Evolutionary conservation across 1,140 invertebrate species (phyloP).

Genomic region (Zophobas morio): DNA sequence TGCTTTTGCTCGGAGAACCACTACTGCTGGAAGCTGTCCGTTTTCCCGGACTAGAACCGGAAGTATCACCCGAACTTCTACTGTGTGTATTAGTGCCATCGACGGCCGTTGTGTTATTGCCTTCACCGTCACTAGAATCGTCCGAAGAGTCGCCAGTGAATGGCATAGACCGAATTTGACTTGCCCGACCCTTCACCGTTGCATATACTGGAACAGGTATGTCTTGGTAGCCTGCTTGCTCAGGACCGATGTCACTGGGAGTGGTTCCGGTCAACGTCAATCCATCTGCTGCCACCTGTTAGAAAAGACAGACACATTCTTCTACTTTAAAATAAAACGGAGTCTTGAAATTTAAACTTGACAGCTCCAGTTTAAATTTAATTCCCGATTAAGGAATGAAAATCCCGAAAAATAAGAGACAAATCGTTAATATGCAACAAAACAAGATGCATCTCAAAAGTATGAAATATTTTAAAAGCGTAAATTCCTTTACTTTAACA

Average conservation of each 20-base stretch:
- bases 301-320: not conserved
- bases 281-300: conserved; percentile 86
- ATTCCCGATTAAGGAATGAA: too few species aligned
- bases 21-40: conserved; percentile 79
- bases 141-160: conserved; percentile 96
- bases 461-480: too few species aligned
- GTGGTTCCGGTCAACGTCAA: conserved; percentile 71
- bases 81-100: conserved; percentile 78
- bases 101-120: conserved; percentile 76
- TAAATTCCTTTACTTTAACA: too few species aligned
- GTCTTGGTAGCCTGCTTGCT: conserved; percentile 82
- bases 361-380: not conserved
- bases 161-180: conserved; percentile 95
- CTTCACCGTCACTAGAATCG: conserved; percentile 93
- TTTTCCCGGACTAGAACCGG: conserved; percentile 87
- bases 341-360: not conserved
- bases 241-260: conserved; percentile 68
- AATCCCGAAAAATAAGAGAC: too few species aligned
- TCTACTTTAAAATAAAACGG: conserved; percentile 3
- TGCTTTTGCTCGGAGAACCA: conserved; percentile 86
- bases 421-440: too few species aligned
- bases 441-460: too few species aligned
- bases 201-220: conserved; percentile 95
- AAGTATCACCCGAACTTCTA: conserved; percentile 87
- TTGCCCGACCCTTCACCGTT: conserved; percentile 95